phyloP scores from a whole-genome alignment of 2,113 vertebrate species.

The Heterochromis multidens region DNA sequence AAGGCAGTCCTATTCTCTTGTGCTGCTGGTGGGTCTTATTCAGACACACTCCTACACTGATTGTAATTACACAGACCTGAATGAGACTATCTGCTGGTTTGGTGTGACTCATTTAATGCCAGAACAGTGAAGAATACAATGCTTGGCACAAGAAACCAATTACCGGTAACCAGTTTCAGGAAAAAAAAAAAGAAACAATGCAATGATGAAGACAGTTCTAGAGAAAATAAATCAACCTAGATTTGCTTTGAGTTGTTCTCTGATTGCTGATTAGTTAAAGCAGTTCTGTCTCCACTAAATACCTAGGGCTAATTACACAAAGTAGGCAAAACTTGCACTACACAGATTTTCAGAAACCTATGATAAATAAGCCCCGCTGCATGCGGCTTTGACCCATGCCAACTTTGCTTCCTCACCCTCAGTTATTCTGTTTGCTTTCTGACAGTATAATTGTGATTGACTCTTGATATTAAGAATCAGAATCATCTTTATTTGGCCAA shows the following conservation, averaged over 20 bases:
- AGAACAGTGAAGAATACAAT: constrained; percentile 11
- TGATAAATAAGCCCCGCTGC: not conserved
- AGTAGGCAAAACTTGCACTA: not conserved
- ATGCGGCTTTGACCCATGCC: not conserved
- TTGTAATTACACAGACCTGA: constrained; percentile 70
- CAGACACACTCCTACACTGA: constrained; percentile 58
- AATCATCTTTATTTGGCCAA: too few species aligned
- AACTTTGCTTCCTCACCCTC: not conserved
- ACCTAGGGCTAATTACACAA: not conserved
- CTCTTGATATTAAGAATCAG: not conserved
- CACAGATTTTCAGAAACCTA: not conserved
- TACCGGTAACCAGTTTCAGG: not conserved
- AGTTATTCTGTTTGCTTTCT: not conserved
- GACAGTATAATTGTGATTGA: not conserved
- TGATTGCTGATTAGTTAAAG: not conserved
- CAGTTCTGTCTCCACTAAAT: not conserved
- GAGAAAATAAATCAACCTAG: constrained; percentile 7
- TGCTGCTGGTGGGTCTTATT: constrained; percentile 55
- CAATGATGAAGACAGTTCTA: not conserved
- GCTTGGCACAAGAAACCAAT: constrained; percentile 10
- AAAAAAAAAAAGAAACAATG: not conserved
- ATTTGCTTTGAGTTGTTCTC: not conserved
- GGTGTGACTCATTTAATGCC: constrained; percentile 41
- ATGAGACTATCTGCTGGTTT: constrained; percentile 44
- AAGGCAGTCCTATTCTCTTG: constrained; percentile 50